phyloP scores from a whole-genome alignment of 2,888 invertebrate species.

The Drosophila anomelani region DNA sequence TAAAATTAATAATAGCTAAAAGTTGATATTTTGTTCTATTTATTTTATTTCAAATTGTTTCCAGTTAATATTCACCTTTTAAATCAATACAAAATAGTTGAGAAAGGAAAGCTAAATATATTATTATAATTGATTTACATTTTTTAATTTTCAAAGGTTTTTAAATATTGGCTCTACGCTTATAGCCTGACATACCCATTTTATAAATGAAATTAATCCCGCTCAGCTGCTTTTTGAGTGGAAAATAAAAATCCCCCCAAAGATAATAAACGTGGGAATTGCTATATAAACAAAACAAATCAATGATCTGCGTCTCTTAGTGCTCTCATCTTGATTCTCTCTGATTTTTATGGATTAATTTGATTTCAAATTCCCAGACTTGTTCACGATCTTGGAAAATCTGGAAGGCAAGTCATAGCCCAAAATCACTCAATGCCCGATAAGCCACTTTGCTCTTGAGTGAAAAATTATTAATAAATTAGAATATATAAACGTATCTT shows the following conservation, averaged over 20 bases:
- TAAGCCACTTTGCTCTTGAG: constrained; percentile 6
- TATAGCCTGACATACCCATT: background rate
- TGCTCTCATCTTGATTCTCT: constrained; percentile 1
- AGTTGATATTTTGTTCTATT: background rate
- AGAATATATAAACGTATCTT: background rate
- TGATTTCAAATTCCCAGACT: background rate
- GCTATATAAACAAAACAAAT: constrained; percentile 21
- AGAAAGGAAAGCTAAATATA: background rate
- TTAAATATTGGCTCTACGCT: background rate
- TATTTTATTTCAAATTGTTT: background rate
- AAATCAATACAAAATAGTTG: background rate
- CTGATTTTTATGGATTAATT: too few species aligned
- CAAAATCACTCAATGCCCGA: background rate
- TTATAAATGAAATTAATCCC: background rate
- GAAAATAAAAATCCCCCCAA: constrained; percentile 13
- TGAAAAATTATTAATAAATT: background rate
- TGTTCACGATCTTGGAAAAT: constrained; percentile 1
- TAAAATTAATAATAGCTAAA: too few species aligned
- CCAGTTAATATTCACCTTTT: background rate
- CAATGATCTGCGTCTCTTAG: background rate
- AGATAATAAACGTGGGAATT: constrained; percentile 18
- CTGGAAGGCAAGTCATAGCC: background rate
- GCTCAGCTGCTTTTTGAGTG: constrained; percentile 18
- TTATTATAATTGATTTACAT: background rate
- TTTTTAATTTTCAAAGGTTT: background rate